These are phyloP conservation scores for Cotesia glomerata DNA, from an alignment of 1,140 invertebrate species.

Conservation along the genomic window DNA sequence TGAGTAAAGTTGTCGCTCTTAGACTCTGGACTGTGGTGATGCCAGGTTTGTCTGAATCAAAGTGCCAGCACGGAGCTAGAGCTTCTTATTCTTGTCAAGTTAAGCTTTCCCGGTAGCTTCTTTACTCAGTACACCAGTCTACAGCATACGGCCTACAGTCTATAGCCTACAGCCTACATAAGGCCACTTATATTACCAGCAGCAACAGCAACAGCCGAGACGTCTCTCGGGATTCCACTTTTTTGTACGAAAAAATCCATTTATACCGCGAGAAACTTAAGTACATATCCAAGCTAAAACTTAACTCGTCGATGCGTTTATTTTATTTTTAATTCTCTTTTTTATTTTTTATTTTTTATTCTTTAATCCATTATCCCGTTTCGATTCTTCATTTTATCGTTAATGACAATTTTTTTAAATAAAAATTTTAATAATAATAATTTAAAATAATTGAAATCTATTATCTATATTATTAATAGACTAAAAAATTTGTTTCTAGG, in stretches of 20 bases:
- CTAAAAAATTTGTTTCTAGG: too few species aligned
- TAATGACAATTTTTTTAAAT: too few species aligned
- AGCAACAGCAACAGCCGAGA: conserved; percentile 18
- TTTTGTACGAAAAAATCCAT: conserved; percentile 36
- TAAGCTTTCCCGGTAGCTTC: conserved; percentile 49
- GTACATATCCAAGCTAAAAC: not conserved
- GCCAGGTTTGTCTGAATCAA: not conserved
- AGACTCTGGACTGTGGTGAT: not conserved
- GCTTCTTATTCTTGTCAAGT: conserved; percentile 36
- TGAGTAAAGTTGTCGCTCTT: too few species aligned
- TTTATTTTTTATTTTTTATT: too few species aligned
- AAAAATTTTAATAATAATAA: too few species aligned
- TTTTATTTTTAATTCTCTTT: not conserved
- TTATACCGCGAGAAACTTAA: conserved; percentile 19
- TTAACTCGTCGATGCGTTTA: not conserved
- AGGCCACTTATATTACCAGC: conserved; percentile 40
- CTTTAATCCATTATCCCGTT: too few species aligned
- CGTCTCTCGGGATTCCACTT: conserved; percentile 49
- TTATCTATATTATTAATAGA: too few species aligned
- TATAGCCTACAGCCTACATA: conserved; percentile 47
- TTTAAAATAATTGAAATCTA: too few species aligned
- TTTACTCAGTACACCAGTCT: conserved; percentile 29
- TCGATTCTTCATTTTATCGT: too few species aligned
- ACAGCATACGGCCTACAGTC: too few species aligned
- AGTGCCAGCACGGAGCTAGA: conserved; percentile 27